phyloP scores from a whole-genome alignment of 2,797 vertebrate genomes.

The Lagorchestes hirsutus region DNA sequence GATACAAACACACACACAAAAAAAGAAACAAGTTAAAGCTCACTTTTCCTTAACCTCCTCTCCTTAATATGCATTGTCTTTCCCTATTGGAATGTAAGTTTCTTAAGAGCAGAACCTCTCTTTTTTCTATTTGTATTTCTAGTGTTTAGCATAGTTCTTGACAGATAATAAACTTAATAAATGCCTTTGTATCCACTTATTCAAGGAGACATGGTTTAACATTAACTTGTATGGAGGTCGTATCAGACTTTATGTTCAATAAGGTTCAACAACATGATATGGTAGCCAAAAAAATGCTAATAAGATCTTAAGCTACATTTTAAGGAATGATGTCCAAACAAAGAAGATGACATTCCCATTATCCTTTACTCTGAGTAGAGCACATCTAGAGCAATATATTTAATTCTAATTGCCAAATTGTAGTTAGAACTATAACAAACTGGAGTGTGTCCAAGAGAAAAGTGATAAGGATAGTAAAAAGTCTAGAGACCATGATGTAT shows the following conservation, averaged over 20 bases:
- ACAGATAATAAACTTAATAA: not conserved
- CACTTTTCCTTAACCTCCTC: not conserved
- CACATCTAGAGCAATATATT: not conserved
- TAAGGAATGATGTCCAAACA: not conserved
- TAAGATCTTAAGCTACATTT: not conserved
- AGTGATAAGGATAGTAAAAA: not conserved
- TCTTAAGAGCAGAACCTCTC: not conserved
- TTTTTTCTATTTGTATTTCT: not conserved
- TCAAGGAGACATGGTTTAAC: not conserved
- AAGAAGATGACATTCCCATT: not conserved
- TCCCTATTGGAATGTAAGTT: not conserved
- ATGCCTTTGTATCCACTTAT: not conserved
- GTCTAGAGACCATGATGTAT: no score
- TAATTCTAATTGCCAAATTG: not conserved
- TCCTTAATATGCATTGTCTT: not conserved
- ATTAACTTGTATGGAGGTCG: not conserved
- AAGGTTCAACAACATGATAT: not conserved
- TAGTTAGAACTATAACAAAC: not conserved
- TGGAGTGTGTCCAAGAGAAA: not conserved
- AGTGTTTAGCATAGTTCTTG: not conserved
- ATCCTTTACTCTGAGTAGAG: not conserved
- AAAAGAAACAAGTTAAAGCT: no score
- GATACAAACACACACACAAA: not conserved
- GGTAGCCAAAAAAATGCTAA: not conserved
- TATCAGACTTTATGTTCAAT: not conserved